Percentiles rank a stretch among this genome's conserved stretches.
Evolutionary conservation across 2,113 vertebrate species (phyloP).

Genomic region (Onychostoma macrolepis): DNA sequence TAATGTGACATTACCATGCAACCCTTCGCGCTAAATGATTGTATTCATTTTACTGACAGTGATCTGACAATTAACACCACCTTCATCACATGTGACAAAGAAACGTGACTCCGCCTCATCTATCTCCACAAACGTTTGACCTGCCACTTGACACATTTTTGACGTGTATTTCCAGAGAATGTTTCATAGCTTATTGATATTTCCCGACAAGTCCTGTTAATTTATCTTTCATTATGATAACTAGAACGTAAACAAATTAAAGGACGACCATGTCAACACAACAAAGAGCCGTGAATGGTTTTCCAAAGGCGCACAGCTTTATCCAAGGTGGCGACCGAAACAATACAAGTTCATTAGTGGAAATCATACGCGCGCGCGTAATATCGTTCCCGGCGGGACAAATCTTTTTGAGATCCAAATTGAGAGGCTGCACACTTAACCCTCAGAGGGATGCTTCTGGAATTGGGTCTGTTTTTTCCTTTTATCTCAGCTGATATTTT

Average conservation of each 20-base stretch:
- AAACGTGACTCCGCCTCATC: neutral
- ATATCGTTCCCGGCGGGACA: slow-evolving; percentile 60
- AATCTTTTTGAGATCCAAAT: slow-evolving; percentile 61
- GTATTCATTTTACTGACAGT: slow-evolving; percentile 62
- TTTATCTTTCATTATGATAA: slow-evolving; percentile 16
- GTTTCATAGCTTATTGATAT: slow-evolving; percentile 12
- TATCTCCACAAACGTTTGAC: slow-evolving; percentile 25
- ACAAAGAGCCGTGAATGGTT: slow-evolving; percentile 25
- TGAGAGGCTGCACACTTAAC: slow-evolving; percentile 52
- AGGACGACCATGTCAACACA: neutral
- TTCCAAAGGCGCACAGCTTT: slow-evolving; percentile 14
- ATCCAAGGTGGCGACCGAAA: slow-evolving; percentile 43
- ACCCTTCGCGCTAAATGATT: slow-evolving; percentile 64
- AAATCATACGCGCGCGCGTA: slow-evolving; percentile 57
- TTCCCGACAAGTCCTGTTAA: neutral
- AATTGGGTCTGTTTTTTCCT: slow-evolving; percentile 62
- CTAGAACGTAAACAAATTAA: slow-evolving; percentile 6
- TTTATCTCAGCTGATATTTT: slow-evolving; percentile 71
- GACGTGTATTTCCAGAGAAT: neutral
- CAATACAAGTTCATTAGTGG: slow-evolving; percentile 63
- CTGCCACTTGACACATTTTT: neutral
- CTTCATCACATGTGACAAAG: slow-evolving; percentile 33
- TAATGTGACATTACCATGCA: slow-evolving; percentile 74
- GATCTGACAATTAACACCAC: slow-evolving; percentile 61
- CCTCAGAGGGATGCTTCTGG: slow-evolving; percentile 53